phyloP scores from a whole-genome alignment of 2,888 invertebrate species.

The Drosophila vallismaia region DNA sequence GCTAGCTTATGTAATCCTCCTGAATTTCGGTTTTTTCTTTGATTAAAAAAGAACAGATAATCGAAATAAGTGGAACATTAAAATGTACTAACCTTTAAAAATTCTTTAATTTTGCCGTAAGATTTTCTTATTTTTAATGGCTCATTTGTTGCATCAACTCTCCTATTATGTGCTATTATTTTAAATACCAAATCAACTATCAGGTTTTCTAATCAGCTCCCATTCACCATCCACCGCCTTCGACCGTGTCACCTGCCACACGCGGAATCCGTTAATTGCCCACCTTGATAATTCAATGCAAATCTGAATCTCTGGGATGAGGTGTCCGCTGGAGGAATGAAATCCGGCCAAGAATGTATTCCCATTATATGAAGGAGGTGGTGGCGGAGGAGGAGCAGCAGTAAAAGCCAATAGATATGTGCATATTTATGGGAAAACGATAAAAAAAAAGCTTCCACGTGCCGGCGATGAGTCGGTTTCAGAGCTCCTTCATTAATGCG shows the following conservation, averaged over 20 bases:
- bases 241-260: conserved; percentile 25
- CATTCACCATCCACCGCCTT: conserved; percentile 1
- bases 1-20: neutral
- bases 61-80: neutral
- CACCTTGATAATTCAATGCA: conserved; percentile 30
- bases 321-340: conserved; percentile 40
- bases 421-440: conserved; percentile 66
- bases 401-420: conserved; percentile 37
- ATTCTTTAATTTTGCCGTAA: no score
- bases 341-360: conserved; percentile 46
- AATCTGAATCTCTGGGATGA: conserved; percentile 37
- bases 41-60: neutral
- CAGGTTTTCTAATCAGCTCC: conserved; percentile 20
- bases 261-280: conserved; percentile 37
- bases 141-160: neutral
- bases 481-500: conserved; percentile 48
- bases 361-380: conserved; percentile 2
- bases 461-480: conserved; percentile 52
- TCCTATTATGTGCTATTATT: neutral
- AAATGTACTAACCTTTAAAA: neutral
- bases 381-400: conserved; percentile 7
- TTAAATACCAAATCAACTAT: conserved; percentile 2
- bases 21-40: neutral
- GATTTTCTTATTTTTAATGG: neutral
- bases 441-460: conserved; percentile 61